Evolutionary conservation across 2,797 vertebrate genomes (phyloP).

Genomic region (Gymnoscopelus microlampas): DNA sequence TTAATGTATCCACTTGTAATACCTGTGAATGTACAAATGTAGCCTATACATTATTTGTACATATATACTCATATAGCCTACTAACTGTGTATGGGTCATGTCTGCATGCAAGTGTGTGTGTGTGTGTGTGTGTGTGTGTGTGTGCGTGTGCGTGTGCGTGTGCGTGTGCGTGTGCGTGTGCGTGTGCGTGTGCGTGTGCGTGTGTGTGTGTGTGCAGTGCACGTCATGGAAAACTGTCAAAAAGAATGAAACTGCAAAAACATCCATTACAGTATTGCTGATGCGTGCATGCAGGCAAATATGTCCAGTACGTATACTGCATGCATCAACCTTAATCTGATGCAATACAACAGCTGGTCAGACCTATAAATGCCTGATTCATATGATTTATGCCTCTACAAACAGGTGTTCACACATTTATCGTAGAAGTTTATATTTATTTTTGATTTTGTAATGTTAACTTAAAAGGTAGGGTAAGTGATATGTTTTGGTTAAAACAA

Average conservation of each 20-base stretch:
- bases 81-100: background rate
- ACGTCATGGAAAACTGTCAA: slow-evolving; percentile 37
- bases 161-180: background rate
- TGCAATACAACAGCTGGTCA: slow-evolving; percentile 39
- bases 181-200: background rate
- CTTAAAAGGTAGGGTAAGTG: too few relatives aligned
- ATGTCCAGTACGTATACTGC: background rate
- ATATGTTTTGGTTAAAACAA: too few relatives aligned
- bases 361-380: slow-evolving; percentile 43
- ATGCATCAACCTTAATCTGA: background rate
- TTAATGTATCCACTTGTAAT: too few relatives aligned
- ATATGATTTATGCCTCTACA: slow-evolving; percentile 14
- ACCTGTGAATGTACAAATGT: too few relatives aligned
- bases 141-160: background rate
- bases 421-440: too few relatives aligned
- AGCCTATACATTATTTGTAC: background rate
- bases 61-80: background rate
- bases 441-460: too few relatives aligned
- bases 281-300: slow-evolving; percentile 30
- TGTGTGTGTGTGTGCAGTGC: background rate
- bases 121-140: slow-evolving; percentile 4
- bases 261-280: slow-evolving; percentile 31
- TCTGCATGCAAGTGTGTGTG: background rate
- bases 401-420: background rate
- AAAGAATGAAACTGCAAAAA: slow-evolving; percentile 30